phyloP scores from a whole-genome alignment of 2,888 invertebrate species.

The Apodemia duryi region DNA sequence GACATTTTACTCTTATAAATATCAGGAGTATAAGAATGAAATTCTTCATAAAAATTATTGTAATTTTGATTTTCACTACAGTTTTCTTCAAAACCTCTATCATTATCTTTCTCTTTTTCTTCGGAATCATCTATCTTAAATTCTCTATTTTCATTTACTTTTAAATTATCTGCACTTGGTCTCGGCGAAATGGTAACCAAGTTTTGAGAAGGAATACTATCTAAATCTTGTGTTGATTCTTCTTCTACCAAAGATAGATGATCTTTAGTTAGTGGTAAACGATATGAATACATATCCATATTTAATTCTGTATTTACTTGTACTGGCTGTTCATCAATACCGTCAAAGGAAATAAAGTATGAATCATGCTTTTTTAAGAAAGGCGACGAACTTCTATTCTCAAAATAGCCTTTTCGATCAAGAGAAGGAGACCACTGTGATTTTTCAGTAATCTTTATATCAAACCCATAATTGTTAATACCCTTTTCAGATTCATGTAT shows the following conservation, averaged over 20 bases:
- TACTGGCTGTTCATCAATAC: constrained; percentile 32
- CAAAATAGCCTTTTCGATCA: constrained; percentile 41
- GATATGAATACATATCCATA: constrained; percentile 54
- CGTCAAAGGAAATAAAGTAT: constrained; percentile 56
- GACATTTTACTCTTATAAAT: constrained; percentile 49
- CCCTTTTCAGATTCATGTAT: constrained; percentile 38
- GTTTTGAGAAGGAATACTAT: constrained; percentile 62
- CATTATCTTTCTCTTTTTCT: constrained; percentile 25
- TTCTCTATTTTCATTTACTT: constrained; percentile 17
- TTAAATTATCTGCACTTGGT: constrained; percentile 16
- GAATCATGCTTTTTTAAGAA: constrained; percentile 57
- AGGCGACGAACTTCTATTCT: constrained; percentile 47
- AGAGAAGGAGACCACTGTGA: constrained; percentile 44
- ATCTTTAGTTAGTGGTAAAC: constrained; percentile 55
- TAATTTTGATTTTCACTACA: constrained; percentile 54
- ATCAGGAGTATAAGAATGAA: constrained; percentile 43
- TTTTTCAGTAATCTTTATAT: constrained; percentile 61
- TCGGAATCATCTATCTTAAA: constrained; percentile 8
- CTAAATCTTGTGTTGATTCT: constrained; percentile 70
- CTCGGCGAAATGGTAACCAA: constrained; percentile 40
- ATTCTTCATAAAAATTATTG: constrained; percentile 61
- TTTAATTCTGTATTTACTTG: constrained; percentile 48
- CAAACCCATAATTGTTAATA: constrained; percentile 50
- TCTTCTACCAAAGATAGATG: constrained; percentile 74
- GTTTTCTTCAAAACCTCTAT: constrained; percentile 32